Percentiles rank a stretch among this genome's conserved stretches.
Evolutionary conservation across 37 sponge, comb jelly and placozoan genomes (phyloP).

Genomic region (Dysidea cf. avara): DNA sequence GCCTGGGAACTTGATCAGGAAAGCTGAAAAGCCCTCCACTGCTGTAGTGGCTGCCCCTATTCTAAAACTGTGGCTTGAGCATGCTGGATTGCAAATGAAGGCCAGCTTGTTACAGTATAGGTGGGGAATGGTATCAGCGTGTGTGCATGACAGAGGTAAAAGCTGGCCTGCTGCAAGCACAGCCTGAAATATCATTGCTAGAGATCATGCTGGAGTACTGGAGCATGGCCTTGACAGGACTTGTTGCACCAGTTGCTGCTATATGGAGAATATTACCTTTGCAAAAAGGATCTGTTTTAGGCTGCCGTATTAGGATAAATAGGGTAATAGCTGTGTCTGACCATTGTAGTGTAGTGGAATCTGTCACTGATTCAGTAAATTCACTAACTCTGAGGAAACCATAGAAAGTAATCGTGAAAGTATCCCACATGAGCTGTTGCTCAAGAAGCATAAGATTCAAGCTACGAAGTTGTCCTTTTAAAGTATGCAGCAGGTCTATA

Average conservation of each 20-base stretch:
- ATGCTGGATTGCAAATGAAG: no score
- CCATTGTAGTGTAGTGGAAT: neutral
- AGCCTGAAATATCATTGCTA: no score
- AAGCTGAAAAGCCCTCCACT: no score
- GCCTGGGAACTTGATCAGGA: no score
- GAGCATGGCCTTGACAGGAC: neutral
- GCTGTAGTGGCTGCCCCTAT: conserved; percentile 33
- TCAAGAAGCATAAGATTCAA: no score
- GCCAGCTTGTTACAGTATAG: no score
- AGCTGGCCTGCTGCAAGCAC: no score
- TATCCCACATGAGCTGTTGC: neutral
- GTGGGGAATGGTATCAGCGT: no score
- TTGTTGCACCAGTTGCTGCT: neutral
- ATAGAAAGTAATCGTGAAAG: conserved; percentile 6
- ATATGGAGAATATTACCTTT: neutral
- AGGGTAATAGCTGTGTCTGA: neutral
- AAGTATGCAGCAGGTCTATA: neutral
- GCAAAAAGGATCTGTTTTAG: conserved; percentile 13
- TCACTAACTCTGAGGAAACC: no score
- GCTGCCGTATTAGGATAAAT: neutral
- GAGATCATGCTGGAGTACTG: neutral
- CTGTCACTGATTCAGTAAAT: neutral
- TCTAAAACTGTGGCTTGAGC: no score
- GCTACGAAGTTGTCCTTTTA: neutral
- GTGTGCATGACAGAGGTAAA: no score